Base-by-base conservation (phyloP, 2,113 vertebrate species). In the Malurus melanocephalus region DNA sequence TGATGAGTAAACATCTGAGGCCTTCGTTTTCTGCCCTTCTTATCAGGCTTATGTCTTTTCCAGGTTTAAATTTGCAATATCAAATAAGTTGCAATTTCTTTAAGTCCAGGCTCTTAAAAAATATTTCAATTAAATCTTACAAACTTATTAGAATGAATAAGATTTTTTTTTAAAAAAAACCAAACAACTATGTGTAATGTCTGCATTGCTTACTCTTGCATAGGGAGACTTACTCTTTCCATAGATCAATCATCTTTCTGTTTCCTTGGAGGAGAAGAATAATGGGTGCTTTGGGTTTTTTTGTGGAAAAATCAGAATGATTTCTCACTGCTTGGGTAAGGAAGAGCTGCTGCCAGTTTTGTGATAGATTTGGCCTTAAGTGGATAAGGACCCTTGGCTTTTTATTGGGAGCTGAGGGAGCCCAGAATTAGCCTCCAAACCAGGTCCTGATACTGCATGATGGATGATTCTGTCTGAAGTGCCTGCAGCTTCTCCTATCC, bases 381-480 rank as follows among this genome's bases (percentile, higher is more conserved):
- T 82, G 74, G 80, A 74, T 93, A 92, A 90, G 35, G 38, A 89
- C 59, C 62, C 51, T 52, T 81, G 60, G 75, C 66, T 87, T 89
- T 85, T 90, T 90, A 79, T 27, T 92, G 77, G 84, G 46, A 90
- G 38, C 55, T 20, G 72, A 89, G 80, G 57, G 80, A 89, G 45
- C 60, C 80, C 43, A 85, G 81, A 88, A 90, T 61, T 72, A 85
- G 88, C 35, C 81, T 89, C 75, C 80, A 92, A 85, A 86, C 86
- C 56, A 74, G 81, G 56, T 69, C 69, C 23, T 79, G 81, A 79
- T 94, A 84, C 5, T 32, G 66, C 79, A 53, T 95, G 95, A 94
- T 95, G 90, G 68, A 94, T 95, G 91, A 27, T 66, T 87, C 87
- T 89, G 79, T 88, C 93, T 75, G 65, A 83, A 83, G 73, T 46